Base-by-base conservation (phyloP, 2,888 invertebrate genomes). In the Galeopsomyia nigrocyanea region DNA sequence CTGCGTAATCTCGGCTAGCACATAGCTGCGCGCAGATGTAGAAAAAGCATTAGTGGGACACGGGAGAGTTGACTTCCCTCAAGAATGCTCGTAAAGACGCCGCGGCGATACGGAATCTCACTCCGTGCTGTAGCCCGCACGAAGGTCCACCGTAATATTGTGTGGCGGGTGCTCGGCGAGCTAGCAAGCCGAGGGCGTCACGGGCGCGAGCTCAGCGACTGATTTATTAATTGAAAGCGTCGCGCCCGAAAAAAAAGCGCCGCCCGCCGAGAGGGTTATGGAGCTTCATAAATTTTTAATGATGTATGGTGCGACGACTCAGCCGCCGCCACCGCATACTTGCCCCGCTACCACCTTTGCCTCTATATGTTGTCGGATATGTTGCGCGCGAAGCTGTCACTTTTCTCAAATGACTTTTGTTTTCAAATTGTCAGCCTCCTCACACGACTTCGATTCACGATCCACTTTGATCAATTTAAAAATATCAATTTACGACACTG, bases 161-260 rank as follows among this genome's bases (percentile, higher is more conserved):
- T 31, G 39, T 39, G 26, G 26, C 26, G 2, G 26, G 26, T 5
- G 3, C 2, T 3, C 26, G 26, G 5, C 26, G 26, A 26, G 26
- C 39, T 39, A 13, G 1, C 1, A 1, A 39, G 39, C 5, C 39
- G 39, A 39, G 58, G 46, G 26, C 22, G 46, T 62, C 17, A n/a
- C 26, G 16, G 9, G 31, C 22, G 21, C 17, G 47, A 1, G 13
- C 13, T 1, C 39, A 39, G 39, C 62, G 62, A 14, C 47, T 68
- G 69, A 69, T 65, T 71, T 71, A 71, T 71, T 60, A 60, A 71
- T 63, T 58, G 39, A 46, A 51, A 17, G 17, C 51, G 17, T 14
- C 46, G 50, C 22, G n/a, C 39, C 39, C 39, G 10, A 39, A 39
- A 39, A 19, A 26, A 55, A 55, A 55, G 51, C 26, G 7, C 26